Evolutionary conservation across 1,140 invertebrate species (phyloP).

Genomic region (Eurosta solidaginis): DNA sequence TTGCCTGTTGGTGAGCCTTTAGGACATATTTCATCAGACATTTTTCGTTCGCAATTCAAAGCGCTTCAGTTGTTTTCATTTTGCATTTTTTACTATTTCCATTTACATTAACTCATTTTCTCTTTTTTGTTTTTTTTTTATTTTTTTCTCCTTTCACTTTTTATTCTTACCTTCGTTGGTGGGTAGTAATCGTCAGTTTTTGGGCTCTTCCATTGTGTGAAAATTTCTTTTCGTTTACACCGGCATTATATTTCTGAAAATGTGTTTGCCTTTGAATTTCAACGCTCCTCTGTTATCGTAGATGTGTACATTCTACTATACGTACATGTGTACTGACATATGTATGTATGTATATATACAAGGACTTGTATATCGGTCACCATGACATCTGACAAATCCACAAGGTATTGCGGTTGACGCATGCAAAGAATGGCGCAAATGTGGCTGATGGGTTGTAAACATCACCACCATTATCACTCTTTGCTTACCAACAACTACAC

Average conservation of each 20-base stretch:
- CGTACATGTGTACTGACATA: background rate
- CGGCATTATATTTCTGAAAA: background rate
- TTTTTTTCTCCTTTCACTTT: background rate
- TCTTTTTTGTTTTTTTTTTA: background rate
- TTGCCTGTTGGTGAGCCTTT: background rate
- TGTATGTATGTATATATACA: background rate
- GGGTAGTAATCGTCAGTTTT: background rate
- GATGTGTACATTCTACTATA: background rate
- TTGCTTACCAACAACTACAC: background rate
- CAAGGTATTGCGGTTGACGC: conserved; percentile 23
- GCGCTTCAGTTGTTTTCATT: conserved; percentile 2
- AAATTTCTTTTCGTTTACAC: background rate
- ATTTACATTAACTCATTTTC: too few species aligned
- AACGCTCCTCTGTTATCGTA: background rate
- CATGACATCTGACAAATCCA: conserved; percentile 21
- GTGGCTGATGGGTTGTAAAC: background rate
- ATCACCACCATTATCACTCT: background rate
- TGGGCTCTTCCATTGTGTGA: background rate
- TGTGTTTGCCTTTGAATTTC: background rate
- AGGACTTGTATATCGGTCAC: background rate
- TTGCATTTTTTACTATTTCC: background rate
- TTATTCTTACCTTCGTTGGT: background rate
- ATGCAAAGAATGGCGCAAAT: background rate
- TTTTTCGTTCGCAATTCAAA: conserved; percentile 16
- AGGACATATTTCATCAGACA: background rate